Evolutionary conservation across 92 coral and sea anemone genomes (phyloP).

Genomic region (Galaxea fascicularis): DNA sequence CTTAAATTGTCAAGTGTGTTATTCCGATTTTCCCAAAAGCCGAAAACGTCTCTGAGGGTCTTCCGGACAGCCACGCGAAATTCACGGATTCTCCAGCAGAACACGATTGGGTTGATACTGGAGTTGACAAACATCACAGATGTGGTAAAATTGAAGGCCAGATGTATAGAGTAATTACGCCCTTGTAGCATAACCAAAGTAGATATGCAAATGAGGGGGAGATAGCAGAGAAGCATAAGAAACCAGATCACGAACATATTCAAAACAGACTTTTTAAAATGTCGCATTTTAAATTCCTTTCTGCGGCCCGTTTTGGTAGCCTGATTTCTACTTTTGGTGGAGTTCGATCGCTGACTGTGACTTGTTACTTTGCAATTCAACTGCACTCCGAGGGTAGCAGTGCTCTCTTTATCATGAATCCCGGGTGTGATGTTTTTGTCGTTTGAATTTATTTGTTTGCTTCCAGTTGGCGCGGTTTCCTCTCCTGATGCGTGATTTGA

Average conservation of each 20-base stretch:
- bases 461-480: too few species aligned
- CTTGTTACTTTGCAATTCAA: neutral
- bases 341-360: neutral
- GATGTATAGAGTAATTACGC: conserved; percentile 29
- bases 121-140: conserved; percentile 51
- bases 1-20: conserved; percentile 5
- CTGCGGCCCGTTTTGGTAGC: neutral
- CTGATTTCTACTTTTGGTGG: neutral
- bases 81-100: conserved; percentile 50
- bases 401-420: too few species aligned
- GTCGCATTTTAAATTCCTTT: conserved; percentile 23
- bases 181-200: conserved; percentile 9
- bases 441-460: neutral
- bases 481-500: neutral
- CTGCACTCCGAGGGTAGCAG: neutral
- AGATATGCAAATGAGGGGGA: conserved; percentile 32
- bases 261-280: conserved; percentile 40
- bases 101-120: conserved; percentile 37
- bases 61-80: conserved; percentile 45
- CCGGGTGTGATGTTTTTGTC: neutral
- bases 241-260: conserved; percentile 56
- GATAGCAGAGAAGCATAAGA: conserved; percentile 39
- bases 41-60: conserved; percentile 31
- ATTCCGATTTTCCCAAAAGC: conserved; percentile 14
- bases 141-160: conserved; percentile 48